phyloP scores from a whole-genome alignment of 2,113 vertebrate species.

The Triplophysa rosa region DNA sequence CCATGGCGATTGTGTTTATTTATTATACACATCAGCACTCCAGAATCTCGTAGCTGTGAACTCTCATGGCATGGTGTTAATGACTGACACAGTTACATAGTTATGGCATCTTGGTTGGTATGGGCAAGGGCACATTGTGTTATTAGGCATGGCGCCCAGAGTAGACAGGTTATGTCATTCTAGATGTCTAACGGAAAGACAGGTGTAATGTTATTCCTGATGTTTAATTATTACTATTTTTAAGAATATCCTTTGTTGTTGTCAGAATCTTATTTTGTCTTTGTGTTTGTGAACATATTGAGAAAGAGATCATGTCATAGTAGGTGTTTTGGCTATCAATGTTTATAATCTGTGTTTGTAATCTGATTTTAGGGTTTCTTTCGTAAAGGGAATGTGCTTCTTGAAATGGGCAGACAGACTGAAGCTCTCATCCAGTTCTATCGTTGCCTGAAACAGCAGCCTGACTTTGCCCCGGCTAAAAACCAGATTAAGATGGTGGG shows the following conservation, averaged over 20 bases:
- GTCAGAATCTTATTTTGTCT: too few relatives aligned
- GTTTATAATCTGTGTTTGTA: neutral
- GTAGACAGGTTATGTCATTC: neutral
- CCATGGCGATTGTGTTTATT: too few relatives aligned
- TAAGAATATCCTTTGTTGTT: too few relatives aligned
- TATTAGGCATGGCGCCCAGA: neutral
- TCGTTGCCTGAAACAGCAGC: constrained; percentile 78
- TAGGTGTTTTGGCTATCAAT: neutral
- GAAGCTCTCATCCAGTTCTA: constrained; percentile 80
- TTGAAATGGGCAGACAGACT: constrained; percentile 77
- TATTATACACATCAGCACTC: too few relatives aligned
- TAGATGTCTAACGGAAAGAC: too few relatives aligned
- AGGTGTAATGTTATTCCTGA: too few relatives aligned
- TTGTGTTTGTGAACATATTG: too few relatives aligned
- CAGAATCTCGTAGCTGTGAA: neutral
- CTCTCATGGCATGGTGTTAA: neutral
- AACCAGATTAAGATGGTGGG: constrained; percentile 76
- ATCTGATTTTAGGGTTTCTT: constrained; percentile 74
- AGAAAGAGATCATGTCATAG: neutral
- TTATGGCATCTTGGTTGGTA: neutral
- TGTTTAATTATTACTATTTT: too few relatives aligned
- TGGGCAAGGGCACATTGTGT: neutral
- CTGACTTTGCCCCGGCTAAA: constrained; percentile 72
- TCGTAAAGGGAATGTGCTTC: constrained; percentile 82
- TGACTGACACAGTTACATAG: neutral